Evolutionary conservation across 23 tunicate genomes (phyloP).

Genomic region (Styela clava): DNA sequence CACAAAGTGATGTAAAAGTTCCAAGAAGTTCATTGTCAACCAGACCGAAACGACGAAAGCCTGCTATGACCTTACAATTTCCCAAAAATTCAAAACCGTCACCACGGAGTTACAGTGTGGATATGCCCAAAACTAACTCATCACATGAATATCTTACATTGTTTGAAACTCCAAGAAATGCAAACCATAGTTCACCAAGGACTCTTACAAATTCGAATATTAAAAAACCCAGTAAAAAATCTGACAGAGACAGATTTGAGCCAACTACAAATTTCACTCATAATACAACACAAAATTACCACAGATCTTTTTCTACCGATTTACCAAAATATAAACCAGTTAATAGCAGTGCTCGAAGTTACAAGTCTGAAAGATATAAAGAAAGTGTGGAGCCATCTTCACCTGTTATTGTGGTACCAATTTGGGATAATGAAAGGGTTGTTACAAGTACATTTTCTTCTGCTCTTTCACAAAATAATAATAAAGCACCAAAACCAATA

Average conservation of each 20-base stretch:
- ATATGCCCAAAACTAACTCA: neutral
- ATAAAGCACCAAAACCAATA: neutral
- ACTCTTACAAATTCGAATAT: neutral
- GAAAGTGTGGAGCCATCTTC: neutral
- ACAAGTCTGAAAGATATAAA: neutral
- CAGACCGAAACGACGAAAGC: neutral
- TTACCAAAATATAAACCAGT: neutral
- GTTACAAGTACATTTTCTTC: neutral
- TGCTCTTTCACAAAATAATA: neutral
- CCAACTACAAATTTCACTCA: neutral
- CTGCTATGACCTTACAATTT: constrained; percentile 5
- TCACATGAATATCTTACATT: constrained; percentile 18
- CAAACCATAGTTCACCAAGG: neutral
- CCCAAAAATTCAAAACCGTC: neutral
- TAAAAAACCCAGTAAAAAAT: neutral
- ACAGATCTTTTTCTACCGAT: neutral
- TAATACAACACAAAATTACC: neutral
- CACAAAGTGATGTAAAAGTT: neutral
- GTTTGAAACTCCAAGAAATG: constrained; percentile 7
- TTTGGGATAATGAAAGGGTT: neutral
- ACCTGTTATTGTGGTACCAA: neutral
- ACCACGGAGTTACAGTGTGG: neutral
- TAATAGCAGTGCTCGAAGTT: neutral
- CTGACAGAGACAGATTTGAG: neutral
- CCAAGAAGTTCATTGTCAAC: neutral